phyloP scores from a whole-genome alignment of 2,797 vertebrate genomes.

The Pagetopsis macropterus region DNA sequence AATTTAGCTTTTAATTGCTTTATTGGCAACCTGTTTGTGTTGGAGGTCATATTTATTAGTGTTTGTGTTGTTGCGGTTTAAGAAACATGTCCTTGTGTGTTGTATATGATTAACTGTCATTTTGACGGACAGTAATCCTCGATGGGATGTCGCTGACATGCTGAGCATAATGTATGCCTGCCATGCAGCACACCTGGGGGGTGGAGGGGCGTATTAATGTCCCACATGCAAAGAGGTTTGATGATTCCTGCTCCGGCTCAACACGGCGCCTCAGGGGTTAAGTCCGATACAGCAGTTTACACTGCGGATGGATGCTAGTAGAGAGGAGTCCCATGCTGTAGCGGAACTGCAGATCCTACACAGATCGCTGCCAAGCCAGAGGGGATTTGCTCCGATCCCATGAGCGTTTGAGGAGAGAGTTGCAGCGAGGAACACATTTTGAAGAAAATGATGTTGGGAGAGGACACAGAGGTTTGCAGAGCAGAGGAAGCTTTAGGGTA shows the following conservation, averaged over 20 bases:
- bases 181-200: conserved; percentile 69
- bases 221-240: conserved; percentile 48
- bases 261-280: conserved; percentile 76
- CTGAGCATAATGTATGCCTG: conserved; percentile 62
- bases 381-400: conserved; percentile 72
- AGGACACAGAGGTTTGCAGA: conserved; percentile 34
- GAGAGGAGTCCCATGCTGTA: conserved; percentile 82
- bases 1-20: conserved; percentile 8
- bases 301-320: conserved; percentile 85
- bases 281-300: conserved; percentile 86
- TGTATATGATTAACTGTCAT: not conserved
- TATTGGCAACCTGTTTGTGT: conserved; percentile 18
- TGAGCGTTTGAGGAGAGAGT: conserved; percentile 53
- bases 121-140: conserved; percentile 24
- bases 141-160: conserved; percentile 19
- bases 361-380: conserved; percentile 78
- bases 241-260: conserved; percentile 43
- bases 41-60: not conserved
- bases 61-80: conserved; percentile 21
- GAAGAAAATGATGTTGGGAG: conserved; percentile 48
- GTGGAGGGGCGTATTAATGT: conserved; percentile 36
- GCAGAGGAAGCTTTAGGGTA: conserved; percentile 40
- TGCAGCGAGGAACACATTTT: conserved; percentile 37
- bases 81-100: not conserved
- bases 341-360: conserved; percentile 84